Evolutionary conservation across 2,113 vertebrate species (phyloP), one percentile per base, ranked within the genome.

Genomic region (Opisthocomus hoazin): DNA sequence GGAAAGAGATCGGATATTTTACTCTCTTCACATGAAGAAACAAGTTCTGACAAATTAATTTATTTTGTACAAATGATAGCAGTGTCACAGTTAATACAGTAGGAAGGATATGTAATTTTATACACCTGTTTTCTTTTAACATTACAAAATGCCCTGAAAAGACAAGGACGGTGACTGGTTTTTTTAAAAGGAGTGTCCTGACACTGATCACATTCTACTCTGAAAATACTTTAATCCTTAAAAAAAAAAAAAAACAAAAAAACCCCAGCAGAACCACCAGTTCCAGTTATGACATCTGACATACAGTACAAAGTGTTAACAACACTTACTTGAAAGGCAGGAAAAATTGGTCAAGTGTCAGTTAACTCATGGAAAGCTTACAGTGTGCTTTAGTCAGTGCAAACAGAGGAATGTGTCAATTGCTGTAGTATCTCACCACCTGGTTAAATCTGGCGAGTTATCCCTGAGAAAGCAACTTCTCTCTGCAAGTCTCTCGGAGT

Each of bases 401-500:
- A 94, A 96, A 53, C 20, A 92, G 85, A 96, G 97, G 97, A 97
- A 97, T 98, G 97, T 97, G 83, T 87, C 90, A 51, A 63, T 34
- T 66, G 43, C 84, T 88, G 73, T 24, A 53, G 34, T 53, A 37
- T 84, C 57, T 75, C 73, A 92, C 64, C 75, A 34, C 58, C 50
- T 77, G 27, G 26, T 50, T 36, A 37, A 16, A 29, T 8, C 54
- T n/a, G 58, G n/a, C 9, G 17, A 6, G 10, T 82, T 95, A 98
- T 87, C 98, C 98, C 94, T 99, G 98, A 23, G 97, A 96, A 90
- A 97, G 91, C 57, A 99, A 51, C 83, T 92, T 96, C 8, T 97
- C 97, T 85, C 98, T 96, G 94, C 98, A 99, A 23, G 90, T 98
- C 95, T 99, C 98, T 48, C 99, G 97, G 43, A 99, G 98, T 95